Evolutionary conservation across 2,888 invertebrate species (phyloP).

Genomic region (Hypselothyrea guttata): DNA sequence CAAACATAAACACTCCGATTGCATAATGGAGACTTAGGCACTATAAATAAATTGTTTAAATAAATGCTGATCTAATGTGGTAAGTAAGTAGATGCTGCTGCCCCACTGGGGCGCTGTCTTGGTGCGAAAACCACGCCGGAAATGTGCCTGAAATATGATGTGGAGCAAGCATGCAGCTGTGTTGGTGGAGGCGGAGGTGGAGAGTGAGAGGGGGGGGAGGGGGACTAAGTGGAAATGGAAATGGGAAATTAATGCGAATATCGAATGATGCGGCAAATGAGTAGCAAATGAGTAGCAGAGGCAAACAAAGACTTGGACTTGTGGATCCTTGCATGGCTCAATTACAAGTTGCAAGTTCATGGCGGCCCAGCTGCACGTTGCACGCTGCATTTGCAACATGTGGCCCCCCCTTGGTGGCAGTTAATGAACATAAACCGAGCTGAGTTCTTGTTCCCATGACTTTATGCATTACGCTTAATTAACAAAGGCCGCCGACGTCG

Average conservation of each 20-base stretch:
- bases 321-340: constrained; percentile 55
- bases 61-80: constrained; percentile 48
- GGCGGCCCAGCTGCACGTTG: constrained; percentile 42
- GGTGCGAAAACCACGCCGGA: constrained; percentile 44
- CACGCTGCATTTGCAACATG: constrained; percentile 69
- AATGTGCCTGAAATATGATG: constrained; percentile 43
- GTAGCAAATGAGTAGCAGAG: constrained; percentile 54
- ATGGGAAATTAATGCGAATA: constrained; percentile 49
- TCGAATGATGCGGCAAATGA: constrained; percentile 74
- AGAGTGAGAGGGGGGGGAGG: constrained; percentile 10
- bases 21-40: constrained; percentile 58
- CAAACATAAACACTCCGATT: constrained; percentile 48
- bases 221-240: neutral
- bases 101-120: constrained; percentile 9
- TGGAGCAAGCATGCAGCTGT: constrained; percentile 27
- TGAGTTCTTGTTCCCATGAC: constrained; percentile 65
- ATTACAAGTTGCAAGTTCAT: constrained; percentile 66
- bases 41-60: constrained; percentile 57
- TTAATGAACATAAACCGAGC: constrained; percentile 48
- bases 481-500: constrained; percentile 69
- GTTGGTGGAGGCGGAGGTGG: too few species aligned
- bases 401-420: constrained; percentile 40
- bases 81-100: constrained; percentile 13
- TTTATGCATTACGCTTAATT: constrained; percentile 69
- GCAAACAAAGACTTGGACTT: constrained; percentile 31